Evolutionary conservation across 2,888 invertebrate genomes (phyloP).

Genomic region (Dasypogon diadema): DNA sequence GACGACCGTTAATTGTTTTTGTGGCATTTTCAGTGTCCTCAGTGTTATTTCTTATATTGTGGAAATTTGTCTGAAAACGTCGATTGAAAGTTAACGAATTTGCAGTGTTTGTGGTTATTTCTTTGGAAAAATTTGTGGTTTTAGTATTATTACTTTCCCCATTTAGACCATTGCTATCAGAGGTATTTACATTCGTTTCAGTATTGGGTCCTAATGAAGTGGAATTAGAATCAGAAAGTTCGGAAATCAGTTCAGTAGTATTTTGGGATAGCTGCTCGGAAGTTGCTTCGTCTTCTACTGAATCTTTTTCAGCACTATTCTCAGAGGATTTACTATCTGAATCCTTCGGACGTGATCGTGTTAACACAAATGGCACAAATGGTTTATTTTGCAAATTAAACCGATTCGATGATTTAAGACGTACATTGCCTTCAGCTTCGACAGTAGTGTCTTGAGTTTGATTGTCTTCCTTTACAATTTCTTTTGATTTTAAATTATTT

Average conservation of each 20-base stretch:
- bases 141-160: slow-evolving; percentile 37
- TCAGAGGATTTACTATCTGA: not conserved
- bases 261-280: not conserved
- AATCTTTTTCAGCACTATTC: not conserved
- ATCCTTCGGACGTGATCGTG: not conserved
- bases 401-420: not conserved
- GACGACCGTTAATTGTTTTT: slow-evolving; percentile 46
- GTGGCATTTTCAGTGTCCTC: slow-evolving; percentile 57
- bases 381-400: slow-evolving; percentile 6
- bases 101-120: slow-evolving; percentile 47
- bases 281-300: not conserved
- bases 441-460: not conserved
- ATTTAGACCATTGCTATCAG: slow-evolving; percentile 23
- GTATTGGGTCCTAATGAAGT: slow-evolving; percentile 1
- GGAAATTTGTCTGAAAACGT: slow-evolving; percentile 65
- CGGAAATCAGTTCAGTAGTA: not conserved
- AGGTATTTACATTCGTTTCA: slow-evolving; percentile 26
- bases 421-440: not conserved
- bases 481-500: too few relatives aligned
- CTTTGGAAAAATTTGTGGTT: slow-evolving; percentile 58
- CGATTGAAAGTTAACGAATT: slow-evolving; percentile 63
- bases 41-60: slow-evolving; percentile 22
- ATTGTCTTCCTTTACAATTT: not conserved
- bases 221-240: not conserved
- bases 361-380: not conserved